Base-by-base conservation (phyloP, 2,113 vertebrate genomes). In the Notiomystis cincta region DNA sequence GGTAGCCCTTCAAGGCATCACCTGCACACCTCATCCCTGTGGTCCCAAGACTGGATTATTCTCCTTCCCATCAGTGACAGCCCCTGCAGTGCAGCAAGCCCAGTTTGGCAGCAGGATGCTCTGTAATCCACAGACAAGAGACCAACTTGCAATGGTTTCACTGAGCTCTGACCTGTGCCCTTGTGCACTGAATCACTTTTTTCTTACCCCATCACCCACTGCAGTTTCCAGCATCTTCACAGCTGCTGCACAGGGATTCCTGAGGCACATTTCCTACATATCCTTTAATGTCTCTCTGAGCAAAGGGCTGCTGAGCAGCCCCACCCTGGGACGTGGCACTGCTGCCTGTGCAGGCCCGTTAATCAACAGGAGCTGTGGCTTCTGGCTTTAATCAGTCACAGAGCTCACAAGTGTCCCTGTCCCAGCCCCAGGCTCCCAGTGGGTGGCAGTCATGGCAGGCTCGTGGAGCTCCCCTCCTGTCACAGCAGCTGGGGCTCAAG, bases 261-360 rank as follows among this genome's bases (percentile, higher is more conserved):
- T 58, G 64, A 70, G 48, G 30, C n/a, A 45, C 28, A 21, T 58
- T 58, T 58, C n/a, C 25, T 38, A 23, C 13, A 25, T 6, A 22
- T 47, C 16, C 42, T 22, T 22, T 22, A 1, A 37, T 53, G 13
- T 47, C 18, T 79, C 20, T 20, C 33, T 30, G 25, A 51, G 15
- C 66, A 37, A 21, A 48, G 51, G 20, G 60, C 51, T 64, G 48
- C 53, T 28, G 54, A 73, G 42, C 16, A 15, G 47, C 28, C 30
- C 15, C 44, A 0, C 30, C 17, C 12, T 0, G 6, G 48, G 20
- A 38, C 1, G 1, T 28, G 24, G 13, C 9, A 2, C 18, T 64
- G 6, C 16, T 57, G n/a, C 13, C 44, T 69, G 42, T 9, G 22
- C 51, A 35, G 61, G 13, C 51, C 54, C 58, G 30, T 30, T 42